These are phyloP conservation scores for Cololabis saira DNA, from an alignment of 2,113 vertebrate genomes.

Conservation along the genomic window DNA sequence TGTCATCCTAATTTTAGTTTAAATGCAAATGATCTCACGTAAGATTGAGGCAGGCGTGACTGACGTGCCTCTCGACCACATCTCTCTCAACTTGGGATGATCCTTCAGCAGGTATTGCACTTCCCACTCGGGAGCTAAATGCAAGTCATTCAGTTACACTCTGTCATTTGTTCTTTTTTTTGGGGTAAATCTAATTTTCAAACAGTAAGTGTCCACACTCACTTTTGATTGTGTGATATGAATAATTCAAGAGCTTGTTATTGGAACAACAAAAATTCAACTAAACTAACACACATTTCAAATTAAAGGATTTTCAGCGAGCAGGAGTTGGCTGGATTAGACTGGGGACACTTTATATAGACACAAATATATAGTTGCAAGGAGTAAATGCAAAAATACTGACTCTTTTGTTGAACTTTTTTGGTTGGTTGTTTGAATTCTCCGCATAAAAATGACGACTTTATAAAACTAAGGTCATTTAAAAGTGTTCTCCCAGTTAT, in stretches of 20 bases:
- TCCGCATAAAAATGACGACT: too few species aligned
- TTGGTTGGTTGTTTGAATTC: not conserved
- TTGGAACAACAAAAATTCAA: constrained; percentile 36
- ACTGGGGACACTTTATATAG: constrained; percentile 10
- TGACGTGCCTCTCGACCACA: constrained; percentile 36
- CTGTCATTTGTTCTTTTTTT: not conserved
- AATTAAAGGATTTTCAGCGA: constrained; percentile 34
- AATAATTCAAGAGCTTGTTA: constrained; percentile 24
- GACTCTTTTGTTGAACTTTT: not conserved
- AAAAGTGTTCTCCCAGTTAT: too few species aligned
- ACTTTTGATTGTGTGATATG: constrained; percentile 19
- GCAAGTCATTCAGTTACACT: not conserved
- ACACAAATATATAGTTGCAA: not conserved
- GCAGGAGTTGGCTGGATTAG: constrained; percentile 34
- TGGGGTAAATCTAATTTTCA: not conserved
- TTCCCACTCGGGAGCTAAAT: not conserved
- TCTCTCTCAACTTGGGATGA: constrained; percentile 2
- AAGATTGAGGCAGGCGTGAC: constrained; percentile 51
- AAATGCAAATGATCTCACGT: constrained; percentile 35
- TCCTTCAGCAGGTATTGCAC: not conserved
- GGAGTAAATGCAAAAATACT: not conserved
- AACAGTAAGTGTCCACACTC: not conserved
- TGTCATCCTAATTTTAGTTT: constrained; percentile 28
- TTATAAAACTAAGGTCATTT: too few species aligned
- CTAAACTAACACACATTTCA: constrained; percentile 34